Base-by-base conservation (phyloP, 2,797 vertebrate genomes). In the Gallirallus australis region DNA sequence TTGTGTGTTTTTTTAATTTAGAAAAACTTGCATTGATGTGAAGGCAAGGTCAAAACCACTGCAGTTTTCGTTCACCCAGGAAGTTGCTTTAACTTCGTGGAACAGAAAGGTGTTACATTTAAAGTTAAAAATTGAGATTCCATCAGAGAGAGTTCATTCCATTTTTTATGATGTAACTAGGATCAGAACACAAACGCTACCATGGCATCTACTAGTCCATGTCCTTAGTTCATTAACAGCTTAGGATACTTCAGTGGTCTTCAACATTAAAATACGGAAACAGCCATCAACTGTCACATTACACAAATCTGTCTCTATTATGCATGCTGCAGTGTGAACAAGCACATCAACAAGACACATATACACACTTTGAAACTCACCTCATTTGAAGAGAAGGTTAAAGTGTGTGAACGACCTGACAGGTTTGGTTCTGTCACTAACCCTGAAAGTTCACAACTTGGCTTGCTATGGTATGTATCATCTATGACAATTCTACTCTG, bases 311-410 rank as follows among this genome's bases (percentile, higher is more conserved):
- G 79, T 82, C 90, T 89, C 77, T 82, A 56, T 71, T 63, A 86
- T 89, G 94, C 95, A 97, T 86, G 89, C 95, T 87, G 56, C 56
- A 95, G 86, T 92, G 86, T 94, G 86, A 93, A 97, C 86, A 89
- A 96, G 81, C 95, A 97, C 95, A 97, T 50, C 86, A 96, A 97
- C 95, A 97, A 91, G 89, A 97, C 95, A 98, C 95, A 97, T 75
- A 97, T 54, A 97, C 97, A 98, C 98, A 97, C 98, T 97, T 97
- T 95, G 98, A 97, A 98, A 99, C 99, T 99, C 99, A 99, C 99
- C 99, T 99, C 99, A 94, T 98, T 98, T 98, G 99, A 99, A 98
- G 99, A 99, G 98, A 99, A 99, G 99, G 98, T 98, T 98, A 99
- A 98, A 98, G 99, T 99, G 98, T 99, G 99, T 90, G 99, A 98